Percentiles rank a stretch among this genome's conserved stretches.
Evolutionary conservation across 2,113 vertebrate genomes (phyloP).

Genomic region (Hypocryptadius cinnamomeus): DNA sequence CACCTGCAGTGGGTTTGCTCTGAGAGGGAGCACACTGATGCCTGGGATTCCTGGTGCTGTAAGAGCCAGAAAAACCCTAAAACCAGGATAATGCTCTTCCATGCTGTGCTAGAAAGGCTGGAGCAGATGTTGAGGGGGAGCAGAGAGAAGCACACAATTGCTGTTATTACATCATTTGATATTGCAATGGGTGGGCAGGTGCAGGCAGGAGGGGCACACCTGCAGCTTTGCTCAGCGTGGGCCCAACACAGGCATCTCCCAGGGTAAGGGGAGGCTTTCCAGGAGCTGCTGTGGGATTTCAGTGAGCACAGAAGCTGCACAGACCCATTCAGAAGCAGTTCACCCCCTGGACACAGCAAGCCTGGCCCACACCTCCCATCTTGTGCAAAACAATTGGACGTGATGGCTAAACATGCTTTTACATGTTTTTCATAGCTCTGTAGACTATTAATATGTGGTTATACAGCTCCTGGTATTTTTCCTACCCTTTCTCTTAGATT

Average conservation of each 20-base stretch:
- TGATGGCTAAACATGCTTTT: no score
- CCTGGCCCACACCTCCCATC: accelerated
- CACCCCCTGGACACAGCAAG: accelerated
- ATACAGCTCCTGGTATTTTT: background rate
- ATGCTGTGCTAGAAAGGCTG: background rate
- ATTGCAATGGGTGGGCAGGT: background rate
- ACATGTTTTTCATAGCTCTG: background rate
- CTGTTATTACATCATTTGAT: background rate
- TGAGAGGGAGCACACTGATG: background rate
- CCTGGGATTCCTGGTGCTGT: background rate
- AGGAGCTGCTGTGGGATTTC: background rate
- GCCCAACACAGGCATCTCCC: background rate
- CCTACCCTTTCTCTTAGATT: background rate
- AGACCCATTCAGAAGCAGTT: background rate
- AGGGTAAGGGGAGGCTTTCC: background rate
- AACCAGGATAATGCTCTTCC: background rate
- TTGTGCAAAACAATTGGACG: accelerated
- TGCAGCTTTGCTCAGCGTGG: background rate
- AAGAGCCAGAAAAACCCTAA: background rate
- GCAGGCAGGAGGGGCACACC: background rate
- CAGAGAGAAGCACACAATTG: background rate
- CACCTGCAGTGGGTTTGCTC: background rate
- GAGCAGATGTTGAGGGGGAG: background rate
- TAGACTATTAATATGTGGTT: background rate
- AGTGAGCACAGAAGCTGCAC: accelerated